A percentile compares a stretch with the other conserved stretches of the same genome.
Conservation (phyloP, 2,888 invertebrate genomes). For the Crossocerus cetratus region DNA sequence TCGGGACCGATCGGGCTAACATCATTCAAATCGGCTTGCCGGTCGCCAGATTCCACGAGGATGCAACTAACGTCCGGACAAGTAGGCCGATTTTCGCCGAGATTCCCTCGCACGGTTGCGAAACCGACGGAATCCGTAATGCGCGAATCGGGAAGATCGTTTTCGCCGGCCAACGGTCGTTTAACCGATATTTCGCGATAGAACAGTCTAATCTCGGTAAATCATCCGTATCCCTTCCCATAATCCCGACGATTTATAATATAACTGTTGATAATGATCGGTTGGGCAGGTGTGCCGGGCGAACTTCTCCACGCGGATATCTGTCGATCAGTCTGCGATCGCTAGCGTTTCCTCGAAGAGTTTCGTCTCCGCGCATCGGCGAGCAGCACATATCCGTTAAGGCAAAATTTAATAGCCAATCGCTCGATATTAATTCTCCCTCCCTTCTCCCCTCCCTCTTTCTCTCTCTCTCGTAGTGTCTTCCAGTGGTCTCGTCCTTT, state of each 20-base stretch:
- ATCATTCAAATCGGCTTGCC: constrained; percentile 44
- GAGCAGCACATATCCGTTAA: constrained; percentile 27
- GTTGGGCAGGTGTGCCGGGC: constrained; percentile 4
- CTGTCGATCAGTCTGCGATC: not conserved
- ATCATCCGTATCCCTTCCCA: not conserved
- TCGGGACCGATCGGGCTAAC: constrained; percentile 37
- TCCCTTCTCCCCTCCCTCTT: constrained; percentile 11
- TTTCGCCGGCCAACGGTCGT: too few species aligned
- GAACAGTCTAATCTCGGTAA: not conserved
- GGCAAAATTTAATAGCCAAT: constrained; percentile 35
- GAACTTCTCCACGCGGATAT: not conserved
- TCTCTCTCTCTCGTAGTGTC: constrained; percentile 17
- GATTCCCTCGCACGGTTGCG: too few species aligned
- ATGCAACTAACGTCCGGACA: too few species aligned
- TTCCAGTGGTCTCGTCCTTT: not conserved
- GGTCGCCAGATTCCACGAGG: too few species aligned
- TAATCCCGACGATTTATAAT: constrained; percentile 14
- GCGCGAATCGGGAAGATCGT: too few species aligned
- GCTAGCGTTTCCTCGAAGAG: not conserved
- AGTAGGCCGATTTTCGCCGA: too few species aligned
- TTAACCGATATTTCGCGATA: too few species aligned
- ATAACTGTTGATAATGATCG: constrained; percentile 26
- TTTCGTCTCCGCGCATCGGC: not conserved
- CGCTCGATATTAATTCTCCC: constrained; percentile 31
- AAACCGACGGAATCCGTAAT: too few species aligned